Base-by-base conservation (phyloP, 2,113 vertebrate genomes). In the Toxostoma redivivum region DNA sequence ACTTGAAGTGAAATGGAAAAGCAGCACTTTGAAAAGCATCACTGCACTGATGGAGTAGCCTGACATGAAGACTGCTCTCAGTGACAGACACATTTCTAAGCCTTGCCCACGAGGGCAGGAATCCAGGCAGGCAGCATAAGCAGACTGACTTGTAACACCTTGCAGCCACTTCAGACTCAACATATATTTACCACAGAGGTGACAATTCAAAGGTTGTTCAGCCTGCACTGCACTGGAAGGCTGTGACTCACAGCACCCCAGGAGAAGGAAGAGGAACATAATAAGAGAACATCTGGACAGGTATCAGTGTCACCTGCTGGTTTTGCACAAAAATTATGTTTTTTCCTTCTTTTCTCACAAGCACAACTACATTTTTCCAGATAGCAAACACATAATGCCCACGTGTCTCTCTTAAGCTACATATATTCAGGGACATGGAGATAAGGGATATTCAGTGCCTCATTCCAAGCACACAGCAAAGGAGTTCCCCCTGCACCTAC, bases 321-420 rank as follows among this genome's bases (percentile, higher is more conserved):
- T 44, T 81, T 67, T 22, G 47, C 64, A 58, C 7, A 35, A 28
- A 61, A 53, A 15, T 9, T 3, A 3, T 0, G 1, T 0, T 2
- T 56, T 69, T 51, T 67, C 7, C 40, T 78, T 93, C 33, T 54
- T 37, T 71, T 69, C 54, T n/a, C 28, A 44, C 23, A 42, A 28
- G 42, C 33, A 40, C 13, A 69, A 58, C 9, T 15, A 7, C 30
- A 31, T 54, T 71, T 54, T 60, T 62, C 62, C 71, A 61, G 19
- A 42, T 0, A 50, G 60, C 12, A 54, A 42, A 47, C 10, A 27
- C 27, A 28, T 11, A 30, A 27, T 35, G 82, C 10, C 66, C 22
- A 38, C 3, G 16, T 15, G 35, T 20, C 73, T 77, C 27, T 54
- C 53, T 42, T 50, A 65, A 60, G 24, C 45, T 15, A 21, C 53